These are phyloP conservation scores for Rattus norvegicus DNA, from an alignment of 2,113 vertebrate genomes.

Conservation along the genomic window DNA sequence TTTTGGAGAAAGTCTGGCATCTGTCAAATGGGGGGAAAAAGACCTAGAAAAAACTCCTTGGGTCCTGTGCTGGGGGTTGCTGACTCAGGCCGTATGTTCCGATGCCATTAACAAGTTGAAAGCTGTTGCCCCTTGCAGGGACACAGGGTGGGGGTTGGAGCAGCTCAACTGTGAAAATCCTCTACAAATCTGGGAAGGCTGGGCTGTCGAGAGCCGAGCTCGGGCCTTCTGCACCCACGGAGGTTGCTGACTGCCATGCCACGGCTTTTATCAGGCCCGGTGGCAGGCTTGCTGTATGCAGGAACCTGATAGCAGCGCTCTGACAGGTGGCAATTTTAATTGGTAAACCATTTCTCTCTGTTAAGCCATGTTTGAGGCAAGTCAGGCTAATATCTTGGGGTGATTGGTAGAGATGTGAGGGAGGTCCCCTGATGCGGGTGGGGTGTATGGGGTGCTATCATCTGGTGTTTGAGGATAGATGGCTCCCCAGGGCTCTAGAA, in stretches of 20 bases:
- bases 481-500: background rate
- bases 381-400: background rate
- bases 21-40: constrained; percentile 69
- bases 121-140: constrained; percentile 67
- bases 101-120: constrained; percentile 83
- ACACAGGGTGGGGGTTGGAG: constrained; percentile 71
- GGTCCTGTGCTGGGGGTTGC: constrained; percentile 80
- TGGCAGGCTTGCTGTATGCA: constrained; percentile 46
- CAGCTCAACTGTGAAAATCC: constrained; percentile 71
- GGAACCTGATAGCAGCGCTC: constrained; percentile 50
- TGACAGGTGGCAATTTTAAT: constrained; percentile 64
- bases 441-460: background rate
- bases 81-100: constrained; percentile 85
- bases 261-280: constrained; percentile 26
- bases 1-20: constrained; percentile 78
- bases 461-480: background rate
- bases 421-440: background rate
- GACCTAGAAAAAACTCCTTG: constrained; percentile 64
- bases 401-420: background rate
- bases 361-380: constrained; percentile 19
- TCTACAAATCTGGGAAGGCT: constrained; percentile 64
- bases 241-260: constrained; percentile 65
- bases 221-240: constrained; percentile 67
- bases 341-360: constrained; percentile 56
- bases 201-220: constrained; percentile 75